These are phyloP conservation scores for Alaudala cheleensis DNA, from an alignment of 2,113 vertebrate species.

Conservation along the genomic window DNA sequence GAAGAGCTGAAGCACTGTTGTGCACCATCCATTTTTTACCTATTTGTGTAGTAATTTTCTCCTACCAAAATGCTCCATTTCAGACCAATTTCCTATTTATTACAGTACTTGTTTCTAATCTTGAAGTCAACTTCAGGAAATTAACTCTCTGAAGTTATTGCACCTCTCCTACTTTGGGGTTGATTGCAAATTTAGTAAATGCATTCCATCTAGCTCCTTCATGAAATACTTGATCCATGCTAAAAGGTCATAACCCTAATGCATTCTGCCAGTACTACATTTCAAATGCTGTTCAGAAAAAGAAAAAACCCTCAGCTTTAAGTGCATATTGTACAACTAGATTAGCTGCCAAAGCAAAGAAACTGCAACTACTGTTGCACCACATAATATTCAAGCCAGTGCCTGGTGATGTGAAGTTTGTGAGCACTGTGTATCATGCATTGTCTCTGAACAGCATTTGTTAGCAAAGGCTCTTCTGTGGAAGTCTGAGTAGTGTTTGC, in stretches of 20 bases:
- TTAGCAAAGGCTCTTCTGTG: not conserved
- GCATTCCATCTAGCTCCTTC: not conserved
- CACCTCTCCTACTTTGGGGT: not conserved
- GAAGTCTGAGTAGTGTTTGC: not conserved
- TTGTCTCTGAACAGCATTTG: not conserved
- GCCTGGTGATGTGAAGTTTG: not conserved
- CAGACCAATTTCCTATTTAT: not conserved
- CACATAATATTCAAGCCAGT: not conserved
- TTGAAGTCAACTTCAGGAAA: not conserved
- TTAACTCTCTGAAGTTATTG: not conserved
- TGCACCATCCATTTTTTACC: not conserved
- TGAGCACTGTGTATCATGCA: not conserved
- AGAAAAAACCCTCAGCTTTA: not conserved
- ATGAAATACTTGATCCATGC: not conserved
- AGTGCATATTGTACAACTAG: not conserved
- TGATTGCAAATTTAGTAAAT: not conserved
- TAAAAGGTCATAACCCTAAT: not conserved
- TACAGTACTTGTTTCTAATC: not conserved
- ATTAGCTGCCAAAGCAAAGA: not conserved
- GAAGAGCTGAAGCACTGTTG: not conserved
- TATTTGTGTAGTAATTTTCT: not conserved
- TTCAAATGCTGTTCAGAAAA: not conserved
- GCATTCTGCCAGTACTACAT: not conserved
- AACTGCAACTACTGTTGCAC: not conserved
- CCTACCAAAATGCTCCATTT: not conserved